phyloP scores from a whole-genome alignment of 2,113 vertebrate genomes.

The Marmota flaviventris region DNA sequence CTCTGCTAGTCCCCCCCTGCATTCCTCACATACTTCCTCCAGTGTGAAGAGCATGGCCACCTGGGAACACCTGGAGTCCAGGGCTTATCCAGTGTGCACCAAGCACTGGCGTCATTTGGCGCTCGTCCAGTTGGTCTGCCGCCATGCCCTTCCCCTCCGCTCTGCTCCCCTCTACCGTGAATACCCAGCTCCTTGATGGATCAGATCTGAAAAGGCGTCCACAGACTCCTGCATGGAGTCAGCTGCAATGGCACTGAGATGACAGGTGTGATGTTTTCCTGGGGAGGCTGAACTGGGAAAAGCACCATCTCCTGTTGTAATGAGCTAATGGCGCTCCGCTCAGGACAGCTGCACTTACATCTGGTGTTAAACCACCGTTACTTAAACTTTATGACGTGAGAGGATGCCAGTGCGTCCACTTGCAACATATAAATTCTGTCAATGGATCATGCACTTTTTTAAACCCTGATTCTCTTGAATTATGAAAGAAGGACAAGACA shows the following conservation, averaged over 20 bases:
- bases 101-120: too few relatives aligned
- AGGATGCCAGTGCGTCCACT: conserved; percentile 86
- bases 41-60: neutral
- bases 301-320: conserved; percentile 84
- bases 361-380: conserved; percentile 88
- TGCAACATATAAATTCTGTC: conserved; percentile 89
- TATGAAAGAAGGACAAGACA: conserved; percentile 93
- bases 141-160: neutral
- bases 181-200: conserved; percentile 45
- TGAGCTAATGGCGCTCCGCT: conserved; percentile 90
- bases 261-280: conserved; percentile 83
- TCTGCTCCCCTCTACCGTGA: neutral
- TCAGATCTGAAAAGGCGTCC: conserved; percentile 61
- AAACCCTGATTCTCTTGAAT: conserved; percentile 95
- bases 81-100: neutral
- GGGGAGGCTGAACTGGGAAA: conserved; percentile 60
- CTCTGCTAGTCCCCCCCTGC: neutral
- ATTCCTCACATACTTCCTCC: neutral
- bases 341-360: conserved; percentile 88
- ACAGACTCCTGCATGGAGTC: conserved; percentile 42
- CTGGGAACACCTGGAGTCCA: neutral
- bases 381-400: conserved; percentile 93
- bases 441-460: conserved; percentile 91
- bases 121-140: neutral
- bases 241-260: conserved; percentile 67